phyloP scores from a whole-genome alignment of 2,888 invertebrate genomes.

The Drosophila helvetica region DNA sequence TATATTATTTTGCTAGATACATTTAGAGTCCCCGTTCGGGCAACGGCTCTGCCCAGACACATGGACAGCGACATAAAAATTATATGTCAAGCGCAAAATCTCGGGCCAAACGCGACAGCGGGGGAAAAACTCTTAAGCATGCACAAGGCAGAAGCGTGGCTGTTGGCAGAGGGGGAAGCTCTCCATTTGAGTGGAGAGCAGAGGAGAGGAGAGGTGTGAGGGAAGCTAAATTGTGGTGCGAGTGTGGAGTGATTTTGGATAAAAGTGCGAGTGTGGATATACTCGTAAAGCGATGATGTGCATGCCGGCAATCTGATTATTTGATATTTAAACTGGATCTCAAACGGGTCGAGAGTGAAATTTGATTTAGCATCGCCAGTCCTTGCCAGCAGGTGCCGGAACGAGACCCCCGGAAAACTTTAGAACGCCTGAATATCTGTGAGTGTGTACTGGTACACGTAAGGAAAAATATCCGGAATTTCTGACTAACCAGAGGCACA shows the following conservation, averaged over 20 bases:
- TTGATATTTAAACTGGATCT: conserved; percentile 24
- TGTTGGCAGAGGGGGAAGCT: not conserved
- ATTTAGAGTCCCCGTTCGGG: not conserved
- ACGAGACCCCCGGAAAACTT: conserved; percentile 1
- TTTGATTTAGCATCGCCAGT: conserved; percentile 23
- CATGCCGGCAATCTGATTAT: conserved; percentile 36
- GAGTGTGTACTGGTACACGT: conserved; percentile 13
- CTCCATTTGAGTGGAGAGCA: not conserved
- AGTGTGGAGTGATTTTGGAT: conserved; percentile 7
- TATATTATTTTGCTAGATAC: not conserved
- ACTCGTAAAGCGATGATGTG: conserved; percentile 19
- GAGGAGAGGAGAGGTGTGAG: not conserved
- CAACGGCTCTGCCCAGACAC: not conserved
- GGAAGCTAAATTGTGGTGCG: conserved; percentile 37
- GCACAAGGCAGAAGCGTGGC: conserved; percentile 23
- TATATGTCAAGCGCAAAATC: conserved; percentile 75
- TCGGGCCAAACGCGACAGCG: conserved; percentile 48
- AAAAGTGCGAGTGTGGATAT: conserved; percentile 37
- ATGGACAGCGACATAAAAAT: conserved; percentile 62
- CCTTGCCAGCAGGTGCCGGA: conserved; percentile 19
- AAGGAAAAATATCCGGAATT: not conserved
- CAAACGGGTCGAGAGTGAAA: conserved; percentile 5
- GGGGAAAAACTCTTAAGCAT: conserved; percentile 48
- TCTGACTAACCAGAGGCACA: not conserved
- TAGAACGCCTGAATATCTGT: conserved; percentile 13